Percentiles rank a stretch among this genome's conserved stretches.
Conservation (phyloP, 2,113 vertebrate genomes). For the Lipophrys pholis region DNA sequence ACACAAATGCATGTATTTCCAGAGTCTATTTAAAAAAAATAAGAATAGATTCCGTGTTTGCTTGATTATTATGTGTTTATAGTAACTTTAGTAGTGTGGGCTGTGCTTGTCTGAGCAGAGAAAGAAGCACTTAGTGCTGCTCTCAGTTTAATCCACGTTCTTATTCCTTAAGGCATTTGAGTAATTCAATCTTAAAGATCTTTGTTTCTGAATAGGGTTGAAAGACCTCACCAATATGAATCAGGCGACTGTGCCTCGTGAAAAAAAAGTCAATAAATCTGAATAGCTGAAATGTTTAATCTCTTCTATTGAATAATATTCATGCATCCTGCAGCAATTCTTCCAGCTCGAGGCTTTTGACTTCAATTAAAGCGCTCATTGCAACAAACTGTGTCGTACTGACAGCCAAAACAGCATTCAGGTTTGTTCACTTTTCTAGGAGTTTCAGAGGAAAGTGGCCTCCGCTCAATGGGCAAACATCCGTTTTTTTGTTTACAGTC, state of each 20-base stretch:
- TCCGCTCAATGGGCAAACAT: background rate
- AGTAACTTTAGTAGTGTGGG: too few relatives aligned
- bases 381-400: background rate
- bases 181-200: too few relatives aligned
- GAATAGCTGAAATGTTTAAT: constrained; percentile 14
- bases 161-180: too few relatives aligned
- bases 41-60: too few relatives aligned
- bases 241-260: background rate
- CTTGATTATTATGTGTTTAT: too few relatives aligned
- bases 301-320: background rate
- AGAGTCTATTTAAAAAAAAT: too few relatives aligned
- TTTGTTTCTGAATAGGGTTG: background rate
- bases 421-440: constrained; percentile 2
- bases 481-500: constrained; percentile 2
- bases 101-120: too few relatives aligned
- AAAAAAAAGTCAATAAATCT: constrained; percentile 15
- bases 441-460: background rate
- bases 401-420: constrained; percentile 16
- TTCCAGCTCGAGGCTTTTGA: constrained; percentile 16
- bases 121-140: too few relatives aligned
- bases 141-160: too few relatives aligned
- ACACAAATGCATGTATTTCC: too few relatives aligned
- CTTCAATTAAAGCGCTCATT: constrained; percentile 1
- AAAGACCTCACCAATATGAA: background rate
- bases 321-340: constrained; percentile 1